Conservation (phyloP, 2,888 invertebrate genomes). For the Macropis europaea region DNA sequence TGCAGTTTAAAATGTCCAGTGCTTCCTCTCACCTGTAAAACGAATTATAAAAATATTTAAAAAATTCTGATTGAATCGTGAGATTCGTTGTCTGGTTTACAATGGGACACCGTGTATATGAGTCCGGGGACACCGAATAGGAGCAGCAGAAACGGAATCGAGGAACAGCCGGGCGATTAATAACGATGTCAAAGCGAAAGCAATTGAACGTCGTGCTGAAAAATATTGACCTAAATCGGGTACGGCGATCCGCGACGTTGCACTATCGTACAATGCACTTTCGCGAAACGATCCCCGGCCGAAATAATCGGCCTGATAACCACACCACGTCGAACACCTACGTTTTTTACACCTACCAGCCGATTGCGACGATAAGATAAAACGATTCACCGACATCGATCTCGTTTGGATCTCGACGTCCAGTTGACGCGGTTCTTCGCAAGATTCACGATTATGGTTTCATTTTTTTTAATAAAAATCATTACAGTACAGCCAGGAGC, state of each 20-base stretch:
- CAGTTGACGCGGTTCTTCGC: not conserved
- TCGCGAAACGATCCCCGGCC: slow-evolving; percentile 24
- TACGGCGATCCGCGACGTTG: slow-evolving; percentile 36
- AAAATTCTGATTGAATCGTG: no score
- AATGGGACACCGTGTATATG: no score
- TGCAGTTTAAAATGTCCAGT: no score
- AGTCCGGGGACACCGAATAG: no score
- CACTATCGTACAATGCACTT: slow-evolving; percentile 62
- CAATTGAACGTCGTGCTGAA: slow-evolving; percentile 13
- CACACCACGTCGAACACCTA: slow-evolving; percentile 10
- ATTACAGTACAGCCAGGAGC: no score
- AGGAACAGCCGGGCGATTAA: slow-evolving; percentile 2
- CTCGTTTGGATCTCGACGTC: not conserved
- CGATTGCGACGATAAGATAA: slow-evolving; percentile 52
- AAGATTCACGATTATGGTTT: no score
- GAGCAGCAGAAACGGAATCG: no score
- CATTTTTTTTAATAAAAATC: no score
- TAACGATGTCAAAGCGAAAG: slow-evolving; percentile 14
- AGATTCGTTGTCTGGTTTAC: no score
- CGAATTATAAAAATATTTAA: no score
- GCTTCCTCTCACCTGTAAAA: no score
- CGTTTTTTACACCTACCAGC: slow-evolving; percentile 12
- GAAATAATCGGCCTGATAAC: slow-evolving; percentile 53
- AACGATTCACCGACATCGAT: slow-evolving; percentile 31
- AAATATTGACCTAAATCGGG: slow-evolving; percentile 58